Base-by-base conservation (phyloP, 2,113 vertebrate species). In the Zosterops japonicus region DNA sequence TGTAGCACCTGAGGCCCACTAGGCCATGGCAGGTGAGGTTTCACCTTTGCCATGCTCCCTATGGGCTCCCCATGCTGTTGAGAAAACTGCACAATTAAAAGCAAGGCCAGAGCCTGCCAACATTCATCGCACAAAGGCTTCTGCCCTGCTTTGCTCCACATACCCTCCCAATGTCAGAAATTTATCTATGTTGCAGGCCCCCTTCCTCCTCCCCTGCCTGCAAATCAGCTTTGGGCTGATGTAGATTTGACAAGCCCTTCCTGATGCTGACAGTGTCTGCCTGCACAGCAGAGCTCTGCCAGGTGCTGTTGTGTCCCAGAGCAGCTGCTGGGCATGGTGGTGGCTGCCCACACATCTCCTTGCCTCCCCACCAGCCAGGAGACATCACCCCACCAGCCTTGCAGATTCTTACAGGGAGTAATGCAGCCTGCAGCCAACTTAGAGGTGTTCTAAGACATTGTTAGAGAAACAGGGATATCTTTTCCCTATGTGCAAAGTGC, bases 401-500 rank as follows among this genome's bases (percentile, higher is more conserved):
- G 42, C 22, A 46, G 14, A 13, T 76, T 41, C 29, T 35, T 25
- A 18, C 22, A 61, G n/a, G 8, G 27, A 28, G 3, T 5, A 57
- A 31, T 0, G 0, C 33, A 83, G 36, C 41, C 39, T 11, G 12
- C 41, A 70, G 52, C 20, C 8, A 3, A 5, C 27, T 8, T 14
- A 1, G 7, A 35, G 20, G 21, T 20, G 27, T 3, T 24, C 4
- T 23, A 56, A 64, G 18, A 2, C 15, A 33, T 22, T 0, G 0
- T 22, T 33, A 56, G 49, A 78, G 64, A 57, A 65, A 44, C 27
- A 24, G 8, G 11, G 15, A 28, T 28, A 33, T 25, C 35, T 80
- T 41, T 80, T 74, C 8, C 16, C 42, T 35, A 8, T 36, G 5
- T 5, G 4, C 11, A 25, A 28, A 71, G 13, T 1, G 2, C 49